Base-by-base conservation (phyloP, 2,888 invertebrate genomes). In the Hypercompe scribonia region DNA sequence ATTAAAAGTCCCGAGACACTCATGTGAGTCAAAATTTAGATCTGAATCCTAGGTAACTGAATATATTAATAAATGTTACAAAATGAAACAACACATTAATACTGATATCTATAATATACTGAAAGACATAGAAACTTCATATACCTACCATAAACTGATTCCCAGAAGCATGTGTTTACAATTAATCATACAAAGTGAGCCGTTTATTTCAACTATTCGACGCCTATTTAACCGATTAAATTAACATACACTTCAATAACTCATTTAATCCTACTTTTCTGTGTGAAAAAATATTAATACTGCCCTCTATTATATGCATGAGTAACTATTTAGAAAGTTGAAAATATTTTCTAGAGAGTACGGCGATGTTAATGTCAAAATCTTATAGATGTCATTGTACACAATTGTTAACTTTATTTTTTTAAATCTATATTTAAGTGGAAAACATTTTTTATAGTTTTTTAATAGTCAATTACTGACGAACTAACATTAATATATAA, bases 161-260 rank as follows among this genome's bases (percentile, higher is more conserved):
- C 66, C 34, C 71, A 71, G 34, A 67, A 58, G 28, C 70, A 58
- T 64, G 34, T 46, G 66, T 42, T 71, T 34, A 18, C 65, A 39
- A 39, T 71, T 71, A 71, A 66, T 61, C 33, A 61, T 21, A 28
- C 61, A 61, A n/a, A 61, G 58, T 67, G 58, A 61, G 42, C 61
- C 71, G 61, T 36, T 58, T 31, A 75, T 70, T 50, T 63, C 39
- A 50, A 42, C 68, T 28, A 33, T 54, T 61, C 21, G 28, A 70
- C 46, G 69, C 24, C 39, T 64, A 31, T 33, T 50, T 58, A 33
- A 50, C 68, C 24, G n/a, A 68, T 68, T 42, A 31, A 66, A 66
- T 46, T 2, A 66, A 66, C 66, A 46, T 21, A 46, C 31, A 42
- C n/a, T 42, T 65, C 65, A 42, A 42, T 39, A 36, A 65, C 34